Evolutionary conservation across 2,888 invertebrate genomes (phyloP).

Genomic region (Lithophane ornitopus): DNA sequence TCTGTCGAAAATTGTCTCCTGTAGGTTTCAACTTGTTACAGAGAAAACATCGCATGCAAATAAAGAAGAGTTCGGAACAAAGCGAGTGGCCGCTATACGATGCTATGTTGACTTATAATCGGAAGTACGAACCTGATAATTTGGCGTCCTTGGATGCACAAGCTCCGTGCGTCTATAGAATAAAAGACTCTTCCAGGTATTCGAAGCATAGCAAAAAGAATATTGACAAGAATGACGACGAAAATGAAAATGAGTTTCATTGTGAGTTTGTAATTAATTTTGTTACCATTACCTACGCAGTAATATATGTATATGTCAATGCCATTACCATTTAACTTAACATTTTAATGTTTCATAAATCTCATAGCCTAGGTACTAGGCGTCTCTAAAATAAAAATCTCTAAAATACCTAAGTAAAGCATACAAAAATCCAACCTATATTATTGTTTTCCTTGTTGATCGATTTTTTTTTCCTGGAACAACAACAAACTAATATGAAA

Average conservation of each 20-base stretch:
- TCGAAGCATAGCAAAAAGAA: slow-evolving; percentile 62
- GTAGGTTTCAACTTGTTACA: slow-evolving; percentile 63
- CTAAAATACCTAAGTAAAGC: too few species aligned
- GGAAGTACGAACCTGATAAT: slow-evolving; percentile 77
- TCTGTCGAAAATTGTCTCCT: background rate
- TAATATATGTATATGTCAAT: too few species aligned
- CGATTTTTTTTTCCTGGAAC: background rate
- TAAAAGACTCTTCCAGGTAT: slow-evolving; percentile 67
- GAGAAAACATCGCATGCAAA: slow-evolving; percentile 83
- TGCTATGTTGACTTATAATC: slow-evolving; percentile 78
- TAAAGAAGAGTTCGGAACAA: slow-evolving; percentile 74
- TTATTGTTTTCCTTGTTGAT: slow-evolving; percentile 1
- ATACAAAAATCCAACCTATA: background rate
- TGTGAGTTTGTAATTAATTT: slow-evolving; percentile 76
- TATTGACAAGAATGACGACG: slow-evolving; percentile 69
- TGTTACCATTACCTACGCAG: too few species aligned
- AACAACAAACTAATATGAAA: background rate
- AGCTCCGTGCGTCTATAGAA: slow-evolving; percentile 65
- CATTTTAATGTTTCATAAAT: background rate
- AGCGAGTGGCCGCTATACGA: slow-evolving; percentile 83
- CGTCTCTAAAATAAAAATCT: too few species aligned
- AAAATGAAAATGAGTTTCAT: slow-evolving; percentile 81
- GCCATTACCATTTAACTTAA: background rate
- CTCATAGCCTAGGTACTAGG: background rate
- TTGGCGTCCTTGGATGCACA: slow-evolving; percentile 76